phyloP scores from a whole-genome alignment of 2,797 vertebrate species.

The Onychomys arenicola region DNA sequence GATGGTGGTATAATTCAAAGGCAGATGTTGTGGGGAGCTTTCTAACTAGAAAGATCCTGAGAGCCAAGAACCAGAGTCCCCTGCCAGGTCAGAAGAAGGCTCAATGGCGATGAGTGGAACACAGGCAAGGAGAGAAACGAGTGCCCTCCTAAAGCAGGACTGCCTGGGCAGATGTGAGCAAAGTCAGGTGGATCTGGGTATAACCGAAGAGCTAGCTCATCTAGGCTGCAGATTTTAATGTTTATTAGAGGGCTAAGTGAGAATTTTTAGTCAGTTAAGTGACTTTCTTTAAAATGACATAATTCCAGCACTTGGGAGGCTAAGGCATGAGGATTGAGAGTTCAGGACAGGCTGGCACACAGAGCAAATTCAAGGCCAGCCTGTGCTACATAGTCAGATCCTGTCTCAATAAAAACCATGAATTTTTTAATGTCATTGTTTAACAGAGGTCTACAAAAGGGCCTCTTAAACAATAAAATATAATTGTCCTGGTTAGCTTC shows the following conservation, averaged over 20 bases:
- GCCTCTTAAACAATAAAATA: background rate
- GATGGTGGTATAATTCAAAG: background rate
- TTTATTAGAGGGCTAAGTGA: background rate
- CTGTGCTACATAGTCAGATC: background rate
- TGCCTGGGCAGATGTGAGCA: background rate
- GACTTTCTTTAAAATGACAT: background rate
- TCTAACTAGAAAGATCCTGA: background rate
- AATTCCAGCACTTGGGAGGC: background rate
- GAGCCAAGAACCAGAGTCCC: background rate
- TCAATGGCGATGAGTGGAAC: background rate
- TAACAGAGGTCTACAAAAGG: background rate
- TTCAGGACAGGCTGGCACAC: background rate
- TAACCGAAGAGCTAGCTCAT: background rate
- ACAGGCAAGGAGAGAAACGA: background rate
- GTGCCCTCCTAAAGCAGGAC: background rate
- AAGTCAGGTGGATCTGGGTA: background rate
- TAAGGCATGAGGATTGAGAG: background rate
- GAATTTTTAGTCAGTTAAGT: background rate
- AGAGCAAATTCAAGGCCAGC: background rate
- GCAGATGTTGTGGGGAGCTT: background rate
- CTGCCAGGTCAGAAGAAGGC: background rate
- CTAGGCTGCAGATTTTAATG: background rate
- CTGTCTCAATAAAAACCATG: background rate
- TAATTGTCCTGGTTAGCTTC: background rate
- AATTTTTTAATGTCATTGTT: background rate